phyloP scores from a whole-genome alignment of 1,140 invertebrate genomes.

The Heterodera schachtii region DNA sequence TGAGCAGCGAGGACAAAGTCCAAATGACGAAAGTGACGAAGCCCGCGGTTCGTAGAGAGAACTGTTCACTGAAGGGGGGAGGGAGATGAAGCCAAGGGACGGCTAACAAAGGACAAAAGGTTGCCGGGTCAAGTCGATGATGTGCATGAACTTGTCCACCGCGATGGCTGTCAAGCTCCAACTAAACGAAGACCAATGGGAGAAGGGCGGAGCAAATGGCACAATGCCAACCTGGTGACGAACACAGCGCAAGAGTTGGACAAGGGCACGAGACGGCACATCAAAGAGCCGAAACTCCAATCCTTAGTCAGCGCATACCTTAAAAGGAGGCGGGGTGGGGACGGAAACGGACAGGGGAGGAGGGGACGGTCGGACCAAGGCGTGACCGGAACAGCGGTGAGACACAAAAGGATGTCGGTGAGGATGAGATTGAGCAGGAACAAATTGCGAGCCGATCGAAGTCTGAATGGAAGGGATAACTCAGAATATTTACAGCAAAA shows the following conservation, averaged over 20 bases:
- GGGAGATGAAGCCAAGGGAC: slow-evolving; percentile 18
- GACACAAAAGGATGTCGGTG: slow-evolving; percentile 60
- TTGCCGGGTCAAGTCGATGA: slow-evolving; percentile 47
- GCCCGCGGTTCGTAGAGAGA: slow-evolving; percentile 44
- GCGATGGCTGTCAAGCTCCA: slow-evolving; percentile 63
- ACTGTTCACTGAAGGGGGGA: slow-evolving; percentile 46
- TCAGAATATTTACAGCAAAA: too few relatives aligned
- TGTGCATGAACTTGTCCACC: slow-evolving; percentile 62
- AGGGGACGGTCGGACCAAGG: slow-evolving; percentile 45
- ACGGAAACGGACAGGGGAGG: slow-evolving; percentile 9
- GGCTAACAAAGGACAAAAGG: slow-evolving; percentile 18
- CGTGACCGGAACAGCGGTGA: slow-evolving; percentile 62
- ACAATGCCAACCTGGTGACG: slow-evolving; percentile 61
- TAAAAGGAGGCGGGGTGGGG: neutral
- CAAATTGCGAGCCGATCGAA: slow-evolving; percentile 63
- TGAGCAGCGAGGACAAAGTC: slow-evolving; percentile 55
- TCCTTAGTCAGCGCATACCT: slow-evolving; percentile 57
- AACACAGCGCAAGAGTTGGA: slow-evolving; percentile 63
- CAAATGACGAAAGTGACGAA: slow-evolving; percentile 60
- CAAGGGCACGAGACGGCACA: slow-evolving; percentile 62
- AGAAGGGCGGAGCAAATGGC: neutral
- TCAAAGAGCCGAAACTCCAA: slow-evolving; percentile 61
- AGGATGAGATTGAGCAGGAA: slow-evolving; percentile 63
- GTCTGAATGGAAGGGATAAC: slow-evolving; percentile 25
- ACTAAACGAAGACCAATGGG: slow-evolving; percentile 39